Evolutionary conservation across 2,797 vertebrate species (phyloP).

Genomic region (Hapalemur alaotrensis): DNA sequence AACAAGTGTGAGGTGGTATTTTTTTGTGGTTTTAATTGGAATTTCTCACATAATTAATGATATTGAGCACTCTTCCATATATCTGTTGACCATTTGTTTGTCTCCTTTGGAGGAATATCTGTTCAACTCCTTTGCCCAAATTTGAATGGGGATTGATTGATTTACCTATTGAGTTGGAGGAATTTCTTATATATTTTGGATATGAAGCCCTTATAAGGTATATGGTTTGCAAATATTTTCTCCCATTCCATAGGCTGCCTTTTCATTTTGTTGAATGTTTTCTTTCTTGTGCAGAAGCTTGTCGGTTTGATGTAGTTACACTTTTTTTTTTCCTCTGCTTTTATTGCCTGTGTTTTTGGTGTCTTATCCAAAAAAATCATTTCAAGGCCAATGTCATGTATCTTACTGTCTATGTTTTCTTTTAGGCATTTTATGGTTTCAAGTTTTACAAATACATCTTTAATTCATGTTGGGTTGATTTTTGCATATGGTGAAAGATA

Average conservation of each 20-base stretch:
- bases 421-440: not conserved
- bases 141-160: not conserved
- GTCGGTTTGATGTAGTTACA: not conserved
- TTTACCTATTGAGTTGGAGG: not conserved
- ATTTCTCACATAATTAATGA: not conserved
- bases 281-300: not conserved
- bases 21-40: not conserved
- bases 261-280: not conserved
- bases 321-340: not conserved
- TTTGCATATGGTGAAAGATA: not conserved
- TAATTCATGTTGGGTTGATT: not conserved
- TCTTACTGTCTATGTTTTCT: not conserved
- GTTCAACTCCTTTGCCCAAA: not conserved
- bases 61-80: not conserved
- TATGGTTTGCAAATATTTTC: not conserved
- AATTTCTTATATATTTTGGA: not conserved
- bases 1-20: not conserved
- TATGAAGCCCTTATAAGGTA: not conserved
- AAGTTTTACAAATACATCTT: not conserved
- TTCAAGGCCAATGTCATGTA: not conserved
- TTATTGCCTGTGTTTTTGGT: not conserved
- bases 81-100: not conserved
- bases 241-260: not conserved
- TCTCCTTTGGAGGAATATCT: not conserved
- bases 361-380: not conserved